phyloP scores from a whole-genome alignment of 2,888 invertebrate species.

The Phaonia tiefii region DNA sequence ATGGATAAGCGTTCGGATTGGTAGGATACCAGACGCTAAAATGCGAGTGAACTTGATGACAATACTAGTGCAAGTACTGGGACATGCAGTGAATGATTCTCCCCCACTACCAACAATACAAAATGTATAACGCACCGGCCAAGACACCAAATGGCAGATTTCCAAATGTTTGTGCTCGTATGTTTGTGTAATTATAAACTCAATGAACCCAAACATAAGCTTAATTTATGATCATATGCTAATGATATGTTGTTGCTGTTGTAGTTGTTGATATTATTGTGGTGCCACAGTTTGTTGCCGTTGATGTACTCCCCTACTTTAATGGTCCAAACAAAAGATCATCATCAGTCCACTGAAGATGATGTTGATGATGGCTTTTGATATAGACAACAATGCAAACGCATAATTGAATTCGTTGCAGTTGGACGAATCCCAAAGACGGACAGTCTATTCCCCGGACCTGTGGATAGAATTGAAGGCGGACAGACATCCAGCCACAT shows the following conservation, averaged over 20 bases:
- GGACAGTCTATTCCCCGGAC: no score
- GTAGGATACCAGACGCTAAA: constrained; percentile 30
- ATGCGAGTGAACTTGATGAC: constrained; percentile 60
- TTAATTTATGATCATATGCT: constrained; percentile 58
- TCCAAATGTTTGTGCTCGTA: not conserved
- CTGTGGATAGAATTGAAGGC: not conserved
- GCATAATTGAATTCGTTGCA: constrained; percentile 60
- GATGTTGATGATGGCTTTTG: constrained; percentile 55
- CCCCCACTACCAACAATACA: constrained; percentile 10
- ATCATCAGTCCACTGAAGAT: constrained; percentile 31
- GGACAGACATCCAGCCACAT: constrained; percentile 26
- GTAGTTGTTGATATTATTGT: constrained; percentile 15
- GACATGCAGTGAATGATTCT: no score
- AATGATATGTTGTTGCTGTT: constrained; percentile 48
- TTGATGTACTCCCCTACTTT: constrained; percentile 26
- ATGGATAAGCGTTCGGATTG: constrained; percentile 11
- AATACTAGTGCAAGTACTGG: constrained; percentile 47
- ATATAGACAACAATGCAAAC: constrained; percentile 48
- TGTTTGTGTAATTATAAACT: constrained; percentile 37
- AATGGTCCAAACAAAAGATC: constrained; percentile 49
- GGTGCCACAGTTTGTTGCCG: not conserved
- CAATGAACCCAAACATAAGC: constrained; percentile 53
- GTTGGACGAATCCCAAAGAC: constrained; percentile 22
- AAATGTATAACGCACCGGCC: not conserved
- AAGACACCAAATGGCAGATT: no score